A percentile compares a stretch with the other conserved stretches of the same genome.
phyloP scores from a whole-genome alignment of 2,888 invertebrate species.

The Parnassius orleans region DNA sequence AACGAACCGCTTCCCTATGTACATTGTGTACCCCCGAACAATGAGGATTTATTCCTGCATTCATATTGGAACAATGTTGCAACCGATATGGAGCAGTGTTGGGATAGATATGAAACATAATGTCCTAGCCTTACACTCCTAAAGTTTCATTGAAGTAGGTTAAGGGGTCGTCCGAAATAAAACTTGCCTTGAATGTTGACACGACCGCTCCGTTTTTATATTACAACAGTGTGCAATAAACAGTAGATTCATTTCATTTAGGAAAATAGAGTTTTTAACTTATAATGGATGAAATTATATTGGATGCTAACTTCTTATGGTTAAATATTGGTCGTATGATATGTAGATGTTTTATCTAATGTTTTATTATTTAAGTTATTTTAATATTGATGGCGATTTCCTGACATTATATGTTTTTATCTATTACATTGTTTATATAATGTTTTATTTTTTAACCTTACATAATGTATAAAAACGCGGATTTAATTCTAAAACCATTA shows the following conservation, averaged over 20 bases:
- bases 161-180: constrained; percentile 21
- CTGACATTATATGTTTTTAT: no score
- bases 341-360: no score
- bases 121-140: constrained; percentile 8
- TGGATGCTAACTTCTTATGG: no score
- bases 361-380: no score
- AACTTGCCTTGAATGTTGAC: constrained; percentile 17
- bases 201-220: constrained; percentile 6
- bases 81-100: constrained; percentile 11
- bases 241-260: background rate
- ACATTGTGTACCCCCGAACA: constrained; percentile 2
- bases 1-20: background rate
- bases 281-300: no score
- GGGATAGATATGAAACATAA: constrained; percentile 14
- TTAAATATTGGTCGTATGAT: no score
- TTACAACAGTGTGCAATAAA: constrained; percentile 3
- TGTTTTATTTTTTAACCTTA: no score
- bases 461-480: no score
- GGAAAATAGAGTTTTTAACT: no score
- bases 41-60: constrained; percentile 3
- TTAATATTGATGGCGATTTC: no score
- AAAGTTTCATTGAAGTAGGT: constrained; percentile 24
- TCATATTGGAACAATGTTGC: constrained; percentile 5
- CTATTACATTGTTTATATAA: no score
- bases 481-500: no score